These are phyloP conservation scores for Rhopalosiphum maidis DNA, from an alignment of 1,140 invertebrate genomes.

Conservation along the genomic window DNA sequence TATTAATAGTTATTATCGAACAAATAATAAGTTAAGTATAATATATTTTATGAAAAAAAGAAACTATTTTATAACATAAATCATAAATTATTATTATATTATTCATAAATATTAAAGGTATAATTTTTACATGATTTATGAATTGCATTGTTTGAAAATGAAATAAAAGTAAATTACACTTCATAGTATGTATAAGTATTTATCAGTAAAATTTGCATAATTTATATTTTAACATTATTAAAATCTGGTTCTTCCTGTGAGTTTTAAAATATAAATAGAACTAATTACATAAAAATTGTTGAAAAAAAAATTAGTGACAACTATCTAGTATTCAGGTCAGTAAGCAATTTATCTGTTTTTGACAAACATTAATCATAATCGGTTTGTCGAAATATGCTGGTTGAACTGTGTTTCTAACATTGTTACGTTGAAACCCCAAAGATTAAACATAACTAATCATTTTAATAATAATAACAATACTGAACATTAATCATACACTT, in stretches of 20 bases:
- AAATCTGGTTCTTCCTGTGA: background rate
- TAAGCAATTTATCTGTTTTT: background rate
- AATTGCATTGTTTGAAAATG: background rate
- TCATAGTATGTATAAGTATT: background rate
- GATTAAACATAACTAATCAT: background rate
- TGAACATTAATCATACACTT: background rate
- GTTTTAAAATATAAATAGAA: conserved; percentile 6
- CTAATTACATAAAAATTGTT: background rate
- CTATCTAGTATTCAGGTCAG: background rate
- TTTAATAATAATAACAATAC: background rate
- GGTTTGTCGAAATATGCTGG: background rate
- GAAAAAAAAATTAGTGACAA: background rate
- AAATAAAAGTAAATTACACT: background rate
- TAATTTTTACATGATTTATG: background rate
- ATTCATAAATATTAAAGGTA: background rate
- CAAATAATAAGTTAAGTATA: background rate
- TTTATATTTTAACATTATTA: background rate
- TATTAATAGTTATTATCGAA: background rate
- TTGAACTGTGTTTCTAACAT: no score
- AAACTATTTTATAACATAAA: background rate
- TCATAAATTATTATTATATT: background rate
- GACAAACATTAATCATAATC: background rate
- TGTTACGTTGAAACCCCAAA: no score
- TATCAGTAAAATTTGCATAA: background rate
- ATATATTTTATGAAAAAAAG: conserved; percentile 8